Evolutionary conservation across 2,888 invertebrate species (phyloP), one percentile per base, ranked within the genome.

Genomic region (Stenurella melanura): DNA sequence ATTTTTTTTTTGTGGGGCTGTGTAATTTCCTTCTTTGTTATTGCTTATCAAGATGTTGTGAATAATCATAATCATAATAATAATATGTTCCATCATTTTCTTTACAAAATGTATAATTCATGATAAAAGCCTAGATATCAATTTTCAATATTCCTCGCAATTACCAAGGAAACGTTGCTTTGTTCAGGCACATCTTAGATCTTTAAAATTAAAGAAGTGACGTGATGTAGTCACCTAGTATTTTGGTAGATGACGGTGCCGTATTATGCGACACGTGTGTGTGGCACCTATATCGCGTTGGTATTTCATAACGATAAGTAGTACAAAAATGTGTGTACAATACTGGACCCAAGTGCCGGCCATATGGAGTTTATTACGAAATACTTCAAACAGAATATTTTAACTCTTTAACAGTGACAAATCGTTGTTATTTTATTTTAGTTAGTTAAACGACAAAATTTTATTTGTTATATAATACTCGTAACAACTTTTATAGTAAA

Each of bases 241-340:
- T 50, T 50, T 50, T 50, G 1, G n/a, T 50, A 50, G 50, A 50
- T 50, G 50, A 50, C 50, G 50, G 7, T n/a, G n/a, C 50, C 50
- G 6, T 50, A 50, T 26, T 26, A 26, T 50, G 5, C 12, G n/a
- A 15, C 50, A 50, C 50, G 50, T 50, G 50, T 50, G 50, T 50
- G 50, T 50, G 50, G 50, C 50, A 50, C n/a, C 50, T 50, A 50
- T 50, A 4, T 50, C 50, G 50, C 50, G 50, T 50, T 50, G 50
- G 50, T 50, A 50, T 50, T 50, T 50, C 50, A 50, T n/a, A 50
- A 50, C 15, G 42, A 38, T 42, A n/a, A n/a, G 50, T 50, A 50
- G n/a, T 50, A 50, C 15, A 12, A 50, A 50, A 50, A 50, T 50
- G n/a, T 50, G 12, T n/a, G 50, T n/a, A n/a, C n/a, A 3, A 50